These are phyloP conservation scores for Dryoscopus gambensis DNA, from an alignment of 2,113 vertebrate species.

Conservation along the genomic window DNA sequence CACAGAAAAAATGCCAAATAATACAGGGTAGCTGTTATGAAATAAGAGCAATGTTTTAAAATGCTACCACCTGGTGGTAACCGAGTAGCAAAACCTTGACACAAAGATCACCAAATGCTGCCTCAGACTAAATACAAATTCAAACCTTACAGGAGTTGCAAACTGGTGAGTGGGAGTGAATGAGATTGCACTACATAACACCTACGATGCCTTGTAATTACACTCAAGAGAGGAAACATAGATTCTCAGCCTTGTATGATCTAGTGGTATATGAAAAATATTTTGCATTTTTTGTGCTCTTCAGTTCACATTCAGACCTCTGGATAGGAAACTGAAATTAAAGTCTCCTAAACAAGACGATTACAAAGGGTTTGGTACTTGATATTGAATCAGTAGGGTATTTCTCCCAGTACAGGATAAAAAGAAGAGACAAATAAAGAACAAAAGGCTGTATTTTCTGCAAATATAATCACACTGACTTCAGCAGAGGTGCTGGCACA, in stretches of 20 bases:
- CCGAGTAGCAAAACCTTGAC: background rate
- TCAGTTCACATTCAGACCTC: accelerated
- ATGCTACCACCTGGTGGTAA: slow-evolving; percentile 67
- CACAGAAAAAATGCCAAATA: background rate
- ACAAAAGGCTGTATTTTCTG: background rate
- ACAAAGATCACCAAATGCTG: background rate
- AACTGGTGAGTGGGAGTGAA: background rate
- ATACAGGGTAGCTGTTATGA: background rate
- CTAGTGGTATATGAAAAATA: background rate
- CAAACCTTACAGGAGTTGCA: background rate
- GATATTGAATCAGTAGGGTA: background rate
- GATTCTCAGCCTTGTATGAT: accelerated
- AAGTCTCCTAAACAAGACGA: background rate
- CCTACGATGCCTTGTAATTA: background rate
- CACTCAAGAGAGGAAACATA: accelerated
- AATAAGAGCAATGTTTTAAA: slow-evolving; percentile 31
- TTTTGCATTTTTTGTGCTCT: background rate
- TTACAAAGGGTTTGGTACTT: background rate
- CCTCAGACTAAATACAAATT: background rate
- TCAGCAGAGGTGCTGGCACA: background rate
- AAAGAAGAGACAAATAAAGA: background rate
- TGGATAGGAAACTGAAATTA: background rate
- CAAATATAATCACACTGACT: background rate
- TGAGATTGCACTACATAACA: background rate
- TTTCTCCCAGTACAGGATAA: background rate